phyloP scores from a whole-genome alignment of 2,888 invertebrate species.

The Zygaena filipendulae region DNA sequence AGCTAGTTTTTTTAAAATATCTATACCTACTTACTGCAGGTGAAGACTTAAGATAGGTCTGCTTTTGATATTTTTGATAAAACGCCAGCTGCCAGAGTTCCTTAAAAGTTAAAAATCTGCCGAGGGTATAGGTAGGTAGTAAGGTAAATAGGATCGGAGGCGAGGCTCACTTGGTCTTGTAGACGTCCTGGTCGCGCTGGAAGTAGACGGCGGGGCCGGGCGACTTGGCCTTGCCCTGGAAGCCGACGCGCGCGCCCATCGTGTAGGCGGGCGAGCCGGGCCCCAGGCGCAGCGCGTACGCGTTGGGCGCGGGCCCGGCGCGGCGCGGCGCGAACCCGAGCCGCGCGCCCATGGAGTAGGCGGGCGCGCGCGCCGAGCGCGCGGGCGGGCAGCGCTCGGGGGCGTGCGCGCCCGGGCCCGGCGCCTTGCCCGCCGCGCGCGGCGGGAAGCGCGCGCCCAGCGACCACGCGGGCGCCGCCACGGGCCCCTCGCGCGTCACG shows the following conservation, averaged over 20 bases:
- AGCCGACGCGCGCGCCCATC: conserved; percentile 47
- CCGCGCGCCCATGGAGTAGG: conserved; percentile 66
- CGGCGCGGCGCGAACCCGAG: conserved; percentile 47
- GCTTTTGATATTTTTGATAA: too few species aligned
- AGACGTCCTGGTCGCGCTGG: conserved; percentile 45
- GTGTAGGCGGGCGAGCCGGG: conserved; percentile 58
- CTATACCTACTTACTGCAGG: too few species aligned
- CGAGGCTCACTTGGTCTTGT: conserved; percentile 38
- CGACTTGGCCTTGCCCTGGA: conserved; percentile 31
- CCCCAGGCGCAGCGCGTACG: conserved; percentile 55
- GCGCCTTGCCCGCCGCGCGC: conserved; percentile 38
- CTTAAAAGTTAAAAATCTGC: too few species aligned
- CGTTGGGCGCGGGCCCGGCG: conserved; percentile 71
- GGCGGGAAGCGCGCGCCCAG: conserved; percentile 42
- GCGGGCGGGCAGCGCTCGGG: conserved; percentile 68
- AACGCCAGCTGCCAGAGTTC: too few species aligned
- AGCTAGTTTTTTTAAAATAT: too few species aligned
- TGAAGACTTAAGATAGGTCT: too few species aligned
- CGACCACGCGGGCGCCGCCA: conserved; percentile 64
- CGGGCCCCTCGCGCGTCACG: conserved; percentile 41
- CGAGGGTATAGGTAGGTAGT: too few species aligned
- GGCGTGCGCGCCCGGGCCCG: conserved; percentile 74
- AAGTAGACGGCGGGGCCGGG: conserved; percentile 68
- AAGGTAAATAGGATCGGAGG: too few species aligned
- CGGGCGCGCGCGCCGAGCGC: conserved; percentile 63